A percentile compares a stretch with the other conserved stretches of the same genome.
phyloP scores from a whole-genome alignment of 92 coral and sea anemone species.

The Muricea muricata region DNA sequence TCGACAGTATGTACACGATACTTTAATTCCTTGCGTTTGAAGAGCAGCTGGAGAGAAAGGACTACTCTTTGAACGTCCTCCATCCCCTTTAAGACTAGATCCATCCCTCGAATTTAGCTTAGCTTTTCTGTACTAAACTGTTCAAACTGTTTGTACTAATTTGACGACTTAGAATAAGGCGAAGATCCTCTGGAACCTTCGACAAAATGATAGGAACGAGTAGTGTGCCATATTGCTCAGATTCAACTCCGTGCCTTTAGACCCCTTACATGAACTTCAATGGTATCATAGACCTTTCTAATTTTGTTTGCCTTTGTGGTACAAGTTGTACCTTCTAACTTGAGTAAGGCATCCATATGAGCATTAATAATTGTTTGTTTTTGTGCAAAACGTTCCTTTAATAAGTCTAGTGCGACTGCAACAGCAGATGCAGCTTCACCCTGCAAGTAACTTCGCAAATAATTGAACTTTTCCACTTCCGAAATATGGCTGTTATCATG shows the following conservation, averaged over 20 bases:
- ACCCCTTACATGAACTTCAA: conserved; percentile 21
- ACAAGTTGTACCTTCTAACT: conserved; percentile 15
- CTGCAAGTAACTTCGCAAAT: conserved; percentile 53
- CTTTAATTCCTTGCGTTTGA: background rate
- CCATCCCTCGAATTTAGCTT: conserved; percentile 7
- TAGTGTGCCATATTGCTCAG: conserved; percentile 29
- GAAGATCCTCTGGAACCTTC: conserved; percentile 30
- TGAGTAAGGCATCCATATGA: conserved; percentile 62
- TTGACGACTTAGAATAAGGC: conserved; percentile 22
- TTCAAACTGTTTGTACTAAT: conserved; percentile 19
- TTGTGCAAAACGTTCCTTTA: conserved; percentile 44
- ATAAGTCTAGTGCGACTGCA: conserved; percentile 20
- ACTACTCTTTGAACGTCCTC: background rate
- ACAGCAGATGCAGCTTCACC: conserved; percentile 51
- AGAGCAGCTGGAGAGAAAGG: background rate
- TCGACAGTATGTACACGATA: conserved; percentile 13
- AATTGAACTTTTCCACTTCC: conserved; percentile 47
- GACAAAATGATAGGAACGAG: conserved; percentile 43
- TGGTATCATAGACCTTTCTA: background rate
- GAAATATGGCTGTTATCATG: conserved; percentile 37
- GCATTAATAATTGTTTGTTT: conserved; percentile 53
- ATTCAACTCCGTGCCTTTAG: background rate
- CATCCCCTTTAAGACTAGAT: conserved; percentile 5
- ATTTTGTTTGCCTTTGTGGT: conserved; percentile 17
- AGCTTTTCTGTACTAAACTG: no score